These are phyloP conservation scores for Barnardius zonarius DNA, from an alignment of 2,113 vertebrate genomes.

Conservation along the genomic window DNA sequence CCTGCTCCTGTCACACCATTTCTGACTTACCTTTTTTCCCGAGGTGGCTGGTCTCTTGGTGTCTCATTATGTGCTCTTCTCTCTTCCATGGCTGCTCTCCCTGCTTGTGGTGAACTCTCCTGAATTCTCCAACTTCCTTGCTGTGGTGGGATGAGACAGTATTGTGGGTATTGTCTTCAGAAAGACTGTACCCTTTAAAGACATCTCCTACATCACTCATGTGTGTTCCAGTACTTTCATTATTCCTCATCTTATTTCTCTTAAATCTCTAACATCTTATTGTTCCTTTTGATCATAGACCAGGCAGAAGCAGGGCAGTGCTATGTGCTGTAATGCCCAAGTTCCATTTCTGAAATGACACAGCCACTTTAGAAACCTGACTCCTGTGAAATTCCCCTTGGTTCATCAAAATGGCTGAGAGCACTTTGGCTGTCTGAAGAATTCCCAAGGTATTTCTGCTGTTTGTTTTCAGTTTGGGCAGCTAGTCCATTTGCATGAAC, in stretches of 20 bases:
- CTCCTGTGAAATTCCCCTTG: neutral
- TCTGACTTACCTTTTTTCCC: neutral
- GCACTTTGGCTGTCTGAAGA: neutral
- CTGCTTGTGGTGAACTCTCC: neutral
- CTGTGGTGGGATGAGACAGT: neutral
- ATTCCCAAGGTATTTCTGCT: neutral
- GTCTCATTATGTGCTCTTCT: neutral
- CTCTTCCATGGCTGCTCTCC: neutral
- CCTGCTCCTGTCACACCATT: neutral
- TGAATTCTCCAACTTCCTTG: neutral
- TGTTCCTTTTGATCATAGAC: neutral
- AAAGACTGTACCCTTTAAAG: rapidly evolving
- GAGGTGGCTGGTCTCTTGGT: neutral
- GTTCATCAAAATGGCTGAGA: neutral
- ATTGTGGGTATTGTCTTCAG: neutral
- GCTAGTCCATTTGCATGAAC: neutral
- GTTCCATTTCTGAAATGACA: neutral
- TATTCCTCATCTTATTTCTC: neutral
- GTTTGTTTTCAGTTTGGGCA: neutral
- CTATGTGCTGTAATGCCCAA: rapidly evolving
- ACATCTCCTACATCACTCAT: neutral
- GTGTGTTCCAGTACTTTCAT: neutral
- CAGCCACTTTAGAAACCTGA: neutral
- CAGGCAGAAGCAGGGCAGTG: neutral
- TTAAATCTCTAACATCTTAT: neutral